Base-by-base conservation (phyloP, 2,797 vertebrate species). In the Lutjanus argentimaculatus region DNA sequence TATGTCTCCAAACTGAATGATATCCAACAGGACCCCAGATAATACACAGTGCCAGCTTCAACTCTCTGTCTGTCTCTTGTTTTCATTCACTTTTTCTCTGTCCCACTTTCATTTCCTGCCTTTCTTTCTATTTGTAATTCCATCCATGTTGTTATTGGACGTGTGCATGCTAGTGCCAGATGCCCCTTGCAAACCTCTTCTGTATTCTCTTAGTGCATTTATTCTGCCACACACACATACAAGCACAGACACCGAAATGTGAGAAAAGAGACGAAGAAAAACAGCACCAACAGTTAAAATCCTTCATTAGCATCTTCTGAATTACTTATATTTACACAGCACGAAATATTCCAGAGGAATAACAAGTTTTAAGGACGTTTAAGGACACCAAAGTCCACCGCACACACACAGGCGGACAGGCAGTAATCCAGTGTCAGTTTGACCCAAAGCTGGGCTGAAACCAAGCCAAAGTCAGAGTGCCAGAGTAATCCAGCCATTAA, bases 1-100 rank as follows among this genome's bases (percentile, higher is more conserved):
- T 85, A 85, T 89, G 87, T 81, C 85, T 90, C 80, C 87, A 83
- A 84, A 85, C 79, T 89, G 89, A 93, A 85, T 82, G 77, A 78
- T 70, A 72, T 90, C 88, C 91, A 93, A 85, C 83, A 86, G 87
- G 83, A 90, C 87, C 79, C 90, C 71, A 51, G 89, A 78, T 73
- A 84, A 84, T 88, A 83, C 2, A 17, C 75, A 58, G 51, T 86
- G 89, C 88, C 86, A 91, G 72, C 66, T 80, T 81, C 82, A 64
- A 30, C 76, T 53, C 57, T 46, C 80, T 63, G 72, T 78, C 76
- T 77, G 53, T 72, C 63, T 80, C 30, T 42, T 67, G 36, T 57
- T 77, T 80, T 83, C 72, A 71, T 79, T 86, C 86, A 70, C 49
- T 80, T 62, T 64, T 62, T 73, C 65, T 56, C 61, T 75, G 82